Percentiles rank a stretch among this genome's conserved stretches.
phyloP scores from a whole-genome alignment of 2,888 invertebrate genomes.

The Lamproptera curius region DNA sequence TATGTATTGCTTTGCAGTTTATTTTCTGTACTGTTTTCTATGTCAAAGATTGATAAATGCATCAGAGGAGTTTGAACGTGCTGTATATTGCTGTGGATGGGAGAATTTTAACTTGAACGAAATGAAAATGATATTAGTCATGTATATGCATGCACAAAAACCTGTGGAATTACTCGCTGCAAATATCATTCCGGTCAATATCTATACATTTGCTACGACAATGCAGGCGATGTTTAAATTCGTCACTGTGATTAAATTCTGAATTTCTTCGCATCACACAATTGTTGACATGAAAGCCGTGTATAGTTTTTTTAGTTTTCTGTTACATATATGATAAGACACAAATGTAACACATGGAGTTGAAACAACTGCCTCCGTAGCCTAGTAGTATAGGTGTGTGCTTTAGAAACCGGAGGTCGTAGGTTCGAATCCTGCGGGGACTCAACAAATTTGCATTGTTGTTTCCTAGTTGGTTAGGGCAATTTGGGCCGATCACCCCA shows the following conservation, averaged over 20 bases:
- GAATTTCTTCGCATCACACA: conserved; percentile 3
- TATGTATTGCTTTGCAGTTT: conserved; percentile 50
- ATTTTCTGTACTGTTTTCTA: conserved; percentile 60
- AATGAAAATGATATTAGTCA: conserved; percentile 45
- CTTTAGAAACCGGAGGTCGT: too few relatives aligned
- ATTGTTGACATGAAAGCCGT: too few relatives aligned
- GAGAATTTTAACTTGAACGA: conserved; percentile 53
- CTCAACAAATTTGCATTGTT: too few relatives aligned
- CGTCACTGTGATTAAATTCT: conserved; percentile 58
- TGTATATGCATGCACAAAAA: conserved; percentile 53
- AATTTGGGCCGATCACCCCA: too few relatives aligned
- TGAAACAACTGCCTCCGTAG: too few relatives aligned
- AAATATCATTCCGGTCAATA: conserved; percentile 61
- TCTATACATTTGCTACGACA: conserved; percentile 59
- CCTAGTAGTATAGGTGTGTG: too few relatives aligned
- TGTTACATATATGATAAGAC: too few relatives aligned
- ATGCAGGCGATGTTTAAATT: conserved; percentile 60
- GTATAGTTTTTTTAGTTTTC: too few relatives aligned
- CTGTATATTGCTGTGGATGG: conserved; percentile 65
- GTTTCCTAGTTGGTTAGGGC: too few relatives aligned
- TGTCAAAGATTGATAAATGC: conserved; percentile 56
- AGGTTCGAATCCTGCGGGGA: too few relatives aligned
- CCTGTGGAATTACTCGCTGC: conserved; percentile 54
- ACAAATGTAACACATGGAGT: too few relatives aligned
- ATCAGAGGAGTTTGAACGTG: conserved; percentile 49